Evolutionary conservation across 2,888 invertebrate genomes (phyloP), one percentile per base, ranked within the genome.

Genomic region (Adineta ricciae): DNA sequence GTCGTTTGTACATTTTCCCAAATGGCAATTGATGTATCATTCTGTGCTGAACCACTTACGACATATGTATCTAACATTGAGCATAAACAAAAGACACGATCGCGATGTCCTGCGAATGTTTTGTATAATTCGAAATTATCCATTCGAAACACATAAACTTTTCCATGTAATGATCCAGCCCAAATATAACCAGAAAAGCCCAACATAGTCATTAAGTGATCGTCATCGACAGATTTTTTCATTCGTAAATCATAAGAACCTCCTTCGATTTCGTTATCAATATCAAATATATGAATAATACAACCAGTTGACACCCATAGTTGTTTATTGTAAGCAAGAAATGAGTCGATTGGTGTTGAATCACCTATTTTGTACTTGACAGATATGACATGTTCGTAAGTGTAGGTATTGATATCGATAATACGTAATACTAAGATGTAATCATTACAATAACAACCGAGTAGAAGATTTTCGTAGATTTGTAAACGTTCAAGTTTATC

Each of bases 211-310:
- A 41, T n/a, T 38, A 38, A 24, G n/a, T 21, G 7, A 78, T 78
- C 78, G n/a, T 78, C 78, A 78, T 78, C 78, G 41, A 78, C 38
- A 14, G 78, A 24, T 78, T 38, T 78, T 78, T 78, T 78, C 78
- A 78, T 78, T 41, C 38, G n/a, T 78, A 78, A 41, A 78, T 9
- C 16, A 41, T 41, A 38, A 9, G 41, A 41, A 41, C 41, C 32
- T 78, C 41, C 19, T 24, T 78, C 11, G 11, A 41, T 41, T 32
- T 11, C 11, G 41, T 41, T 24, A 19, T 78, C 14, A 41, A 78
- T 16, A 41, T 41, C 11, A 21, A 41, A 78, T 41, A 78, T 78
- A 41, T 21, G 32, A 41, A 78, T 21, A 38, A 78, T 78, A 41
- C 24, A 41, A 41, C 38, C 78, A 41, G 38, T n/a, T 38, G 78